Evolutionary conservation across 1,140 invertebrate species (phyloP).

Genomic region (Ctenoplectra terminalis): DNA sequence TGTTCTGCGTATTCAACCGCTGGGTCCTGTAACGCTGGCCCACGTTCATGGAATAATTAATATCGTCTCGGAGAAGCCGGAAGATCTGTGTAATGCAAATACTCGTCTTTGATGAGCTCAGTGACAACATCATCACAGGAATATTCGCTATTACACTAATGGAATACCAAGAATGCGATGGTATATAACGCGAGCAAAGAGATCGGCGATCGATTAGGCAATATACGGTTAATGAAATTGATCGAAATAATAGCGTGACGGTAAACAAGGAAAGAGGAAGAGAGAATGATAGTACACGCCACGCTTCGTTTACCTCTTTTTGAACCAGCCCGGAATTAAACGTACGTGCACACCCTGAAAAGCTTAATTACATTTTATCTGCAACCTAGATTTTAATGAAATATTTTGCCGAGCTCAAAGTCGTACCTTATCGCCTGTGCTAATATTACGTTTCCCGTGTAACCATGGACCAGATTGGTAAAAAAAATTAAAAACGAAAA

Average conservation of each 20-base stretch:
- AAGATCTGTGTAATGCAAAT: conserved; percentile 34
- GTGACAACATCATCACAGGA: conserved; percentile 21
- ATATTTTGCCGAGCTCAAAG: conserved; percentile 20
- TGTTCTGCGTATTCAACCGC: neutral
- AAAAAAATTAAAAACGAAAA: neutral
- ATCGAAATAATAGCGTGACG: neutral
- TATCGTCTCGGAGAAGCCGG: conserved; percentile 7
- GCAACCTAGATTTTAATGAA: conserved; percentile 39
- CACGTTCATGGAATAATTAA: conserved; percentile 24
- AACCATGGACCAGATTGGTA: neutral
- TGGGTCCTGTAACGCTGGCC: neutral
- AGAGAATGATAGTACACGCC: neutral
- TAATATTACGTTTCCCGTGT: conserved; percentile 19
- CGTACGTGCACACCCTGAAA: conserved; percentile 3
- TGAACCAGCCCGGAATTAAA: conserved; percentile 6
- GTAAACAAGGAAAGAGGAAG: neutral
- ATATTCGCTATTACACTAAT: conserved; percentile 33
- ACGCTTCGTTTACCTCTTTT: conserved; percentile 9
- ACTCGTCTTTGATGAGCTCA: conserved; percentile 5
- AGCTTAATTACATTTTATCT: conserved; percentile 44
- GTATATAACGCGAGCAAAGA: neutral
- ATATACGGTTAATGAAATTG: conserved; percentile 1
- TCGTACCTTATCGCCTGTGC: conserved; percentile 10
- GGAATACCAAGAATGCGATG: conserved; percentile 28
- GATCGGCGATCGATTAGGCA: conserved; percentile 1